Evolutionary conservation across 1,140 invertebrate species (phyloP), one percentile per base, ranked within the genome.

Genomic region (Ostrea edulis): DNA sequence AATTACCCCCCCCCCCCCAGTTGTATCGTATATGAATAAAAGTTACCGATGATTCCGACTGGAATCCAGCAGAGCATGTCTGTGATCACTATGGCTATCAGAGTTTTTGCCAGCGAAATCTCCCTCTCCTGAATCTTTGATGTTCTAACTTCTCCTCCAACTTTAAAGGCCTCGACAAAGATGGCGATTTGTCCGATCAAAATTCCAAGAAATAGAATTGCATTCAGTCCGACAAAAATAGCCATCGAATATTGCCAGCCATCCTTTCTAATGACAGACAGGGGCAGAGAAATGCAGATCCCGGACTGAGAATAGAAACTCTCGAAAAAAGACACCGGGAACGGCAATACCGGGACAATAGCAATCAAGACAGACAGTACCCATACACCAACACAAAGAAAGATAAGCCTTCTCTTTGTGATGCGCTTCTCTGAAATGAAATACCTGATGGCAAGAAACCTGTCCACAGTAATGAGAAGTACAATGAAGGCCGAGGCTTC

Each of bases 131-230:
- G 95, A 96, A 94, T 97, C 97, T 58, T 95, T 95, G 53, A 96
- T 95, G 44, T 95, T 96, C 94, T 5, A 55, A 97, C 92, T 52
- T 96, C 95, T 81, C 96, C 96, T 82, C 96, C 95, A 90, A 96
- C 94, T 87, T 96, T 94, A 22, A 96, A 96, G 91, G 96, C 95
- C 93, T 95, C 96, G 91, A 97, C 94, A 97, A 96, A 20, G 95
- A 96, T 84, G 95, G 94, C 86, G 96, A 95, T 96, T 96, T 97
- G 82, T 95, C 94, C 14, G 90, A 35, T 88, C 14, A 92, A 90
- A 52, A 95, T 95, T 51, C 94, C 87, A 62, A 95, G 94, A 95
- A 96, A 95, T 9, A 94, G 93, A n/a, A 90, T 85, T 11, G 94
- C 91, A 89, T 95, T 95, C 11, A 95, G 89, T 2, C 93, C 93